A percentile compares a stretch with the other conserved stretches of the same genome.
phyloP scores from a whole-genome alignment of 2,113 vertebrate genomes.

The Myotis lucifugus region DNA sequence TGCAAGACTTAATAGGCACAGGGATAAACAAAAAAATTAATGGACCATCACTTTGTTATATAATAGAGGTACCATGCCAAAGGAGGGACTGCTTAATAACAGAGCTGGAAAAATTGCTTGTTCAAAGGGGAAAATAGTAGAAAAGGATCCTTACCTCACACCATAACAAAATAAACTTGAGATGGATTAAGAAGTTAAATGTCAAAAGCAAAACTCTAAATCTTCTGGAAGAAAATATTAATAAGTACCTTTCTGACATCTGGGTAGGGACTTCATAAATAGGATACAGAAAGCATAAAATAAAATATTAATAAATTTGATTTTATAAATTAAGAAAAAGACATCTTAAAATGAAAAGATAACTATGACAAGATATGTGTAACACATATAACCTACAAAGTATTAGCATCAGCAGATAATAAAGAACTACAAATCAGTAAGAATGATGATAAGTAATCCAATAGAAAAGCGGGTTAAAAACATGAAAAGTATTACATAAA shows the following conservation, averaged over 20 bases:
- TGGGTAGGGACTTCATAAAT: slow-evolving; percentile 9
- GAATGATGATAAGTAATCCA: not conserved
- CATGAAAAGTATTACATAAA: not conserved
- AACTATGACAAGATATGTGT: not conserved
- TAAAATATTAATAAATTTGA: slow-evolving; percentile 30
- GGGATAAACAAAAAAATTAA: not conserved
- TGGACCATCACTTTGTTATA: not conserved
- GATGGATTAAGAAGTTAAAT: slow-evolving; percentile 46
- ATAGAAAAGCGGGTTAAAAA: not conserved
- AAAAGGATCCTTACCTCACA: not conserved
- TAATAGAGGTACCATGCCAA: not conserved
- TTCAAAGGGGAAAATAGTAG: not conserved
- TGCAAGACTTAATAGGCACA: not conserved
- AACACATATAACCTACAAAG: not conserved
- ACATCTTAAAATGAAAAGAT: not conserved
- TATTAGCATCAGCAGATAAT: not conserved
- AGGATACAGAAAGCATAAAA: slow-evolving; percentile 31
- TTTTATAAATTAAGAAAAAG: not conserved
- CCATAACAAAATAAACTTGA: slow-evolving; percentile 17
- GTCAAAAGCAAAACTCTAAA: slow-evolving; percentile 18
- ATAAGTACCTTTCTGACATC: slow-evolving; percentile 1
- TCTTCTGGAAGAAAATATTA: slow-evolving; percentile 23
- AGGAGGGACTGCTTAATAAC: slow-evolving; percentile 18
- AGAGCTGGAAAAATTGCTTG: not conserved
- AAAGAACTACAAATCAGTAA: slow-evolving; percentile 28